A percentile compares a stretch with the other conserved stretches of the same genome.
phyloP scores from a whole-genome alignment of 2,797 vertebrate species.

The Peromyscus aztecus region DNA sequence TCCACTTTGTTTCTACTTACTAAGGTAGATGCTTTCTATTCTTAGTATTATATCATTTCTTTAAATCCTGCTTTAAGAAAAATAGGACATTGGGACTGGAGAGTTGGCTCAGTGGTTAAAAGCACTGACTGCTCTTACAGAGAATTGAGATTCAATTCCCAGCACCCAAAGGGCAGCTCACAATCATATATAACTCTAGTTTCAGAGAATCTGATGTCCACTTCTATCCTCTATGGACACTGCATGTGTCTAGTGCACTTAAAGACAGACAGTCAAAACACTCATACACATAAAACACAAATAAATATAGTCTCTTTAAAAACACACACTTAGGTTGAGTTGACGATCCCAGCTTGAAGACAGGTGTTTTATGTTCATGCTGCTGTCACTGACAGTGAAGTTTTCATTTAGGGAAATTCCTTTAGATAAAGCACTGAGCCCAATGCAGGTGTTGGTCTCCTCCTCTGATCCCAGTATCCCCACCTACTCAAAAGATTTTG shows the following conservation, averaged over 20 bases:
- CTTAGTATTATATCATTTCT: background rate
- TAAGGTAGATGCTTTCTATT: conserved; percentile 3
- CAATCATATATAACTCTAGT: background rate
- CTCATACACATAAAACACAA: background rate
- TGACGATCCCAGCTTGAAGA: background rate
- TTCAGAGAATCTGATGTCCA: background rate
- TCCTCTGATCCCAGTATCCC: background rate
- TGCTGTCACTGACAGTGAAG: background rate
- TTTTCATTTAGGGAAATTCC: background rate
- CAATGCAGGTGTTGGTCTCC: background rate
- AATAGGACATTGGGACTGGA: background rate
- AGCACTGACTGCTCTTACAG: background rate
- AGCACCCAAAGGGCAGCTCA: background rate
- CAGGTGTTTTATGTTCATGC: background rate
- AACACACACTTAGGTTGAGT: background rate
- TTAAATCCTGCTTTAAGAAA: background rate
- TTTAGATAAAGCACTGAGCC: background rate
- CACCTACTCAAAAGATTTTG: background rate
- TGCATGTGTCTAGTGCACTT: background rate
- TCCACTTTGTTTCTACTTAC: background rate
- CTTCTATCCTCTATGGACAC: background rate
- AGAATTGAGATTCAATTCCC: background rate
- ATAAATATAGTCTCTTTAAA: background rate
- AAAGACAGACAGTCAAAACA: background rate
- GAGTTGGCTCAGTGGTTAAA: background rate